These are phyloP conservation scores for Nilaparvata lugens DNA, from an alignment of 1,140 invertebrate species.

Conservation along the genomic window DNA sequence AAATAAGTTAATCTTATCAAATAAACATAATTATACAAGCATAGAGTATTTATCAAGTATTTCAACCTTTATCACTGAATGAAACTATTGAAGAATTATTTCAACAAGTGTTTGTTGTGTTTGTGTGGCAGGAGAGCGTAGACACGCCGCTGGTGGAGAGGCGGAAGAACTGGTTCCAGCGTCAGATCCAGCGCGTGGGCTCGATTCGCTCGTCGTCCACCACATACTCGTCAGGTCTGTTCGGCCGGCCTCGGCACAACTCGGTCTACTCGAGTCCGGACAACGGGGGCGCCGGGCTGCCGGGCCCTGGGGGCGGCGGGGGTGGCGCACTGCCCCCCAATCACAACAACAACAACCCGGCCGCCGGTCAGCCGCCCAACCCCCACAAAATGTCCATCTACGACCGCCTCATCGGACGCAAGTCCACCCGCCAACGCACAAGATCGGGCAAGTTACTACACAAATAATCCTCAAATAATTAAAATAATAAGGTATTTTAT, in stretches of 20 bases:
- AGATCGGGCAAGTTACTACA: neutral
- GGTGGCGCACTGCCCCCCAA: constrained; percentile 22
- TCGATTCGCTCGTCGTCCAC: constrained; percentile 72
- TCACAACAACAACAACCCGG: neutral
- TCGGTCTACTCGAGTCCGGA: constrained; percentile 72
- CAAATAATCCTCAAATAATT: too few relatives aligned
- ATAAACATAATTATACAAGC: too few relatives aligned
- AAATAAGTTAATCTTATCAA: too few relatives aligned
- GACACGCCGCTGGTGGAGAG: constrained; percentile 74
- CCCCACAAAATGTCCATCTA: constrained; percentile 65
- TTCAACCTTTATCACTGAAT: too few relatives aligned
- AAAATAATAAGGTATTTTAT: too few relatives aligned
- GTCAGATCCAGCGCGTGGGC: constrained; percentile 71
- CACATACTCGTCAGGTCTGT: constrained; percentile 71
- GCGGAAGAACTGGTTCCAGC: constrained; percentile 77
- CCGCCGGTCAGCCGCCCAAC: constrained; percentile 7
- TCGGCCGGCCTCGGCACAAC: constrained; percentile 54
- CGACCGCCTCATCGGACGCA: constrained; percentile 67
- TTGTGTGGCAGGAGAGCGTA: constrained; percentile 63
- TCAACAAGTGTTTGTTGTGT: too few relatives aligned
- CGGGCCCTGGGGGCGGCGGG: constrained; percentile 23
- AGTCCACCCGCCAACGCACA: constrained; percentile 45
- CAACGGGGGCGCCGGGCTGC: constrained; percentile 42
- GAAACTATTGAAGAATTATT: too few relatives aligned
- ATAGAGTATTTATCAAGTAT: too few relatives aligned